Conservation (phyloP, 2,113 vertebrate genomes). For the Saguinus midas region DNA sequence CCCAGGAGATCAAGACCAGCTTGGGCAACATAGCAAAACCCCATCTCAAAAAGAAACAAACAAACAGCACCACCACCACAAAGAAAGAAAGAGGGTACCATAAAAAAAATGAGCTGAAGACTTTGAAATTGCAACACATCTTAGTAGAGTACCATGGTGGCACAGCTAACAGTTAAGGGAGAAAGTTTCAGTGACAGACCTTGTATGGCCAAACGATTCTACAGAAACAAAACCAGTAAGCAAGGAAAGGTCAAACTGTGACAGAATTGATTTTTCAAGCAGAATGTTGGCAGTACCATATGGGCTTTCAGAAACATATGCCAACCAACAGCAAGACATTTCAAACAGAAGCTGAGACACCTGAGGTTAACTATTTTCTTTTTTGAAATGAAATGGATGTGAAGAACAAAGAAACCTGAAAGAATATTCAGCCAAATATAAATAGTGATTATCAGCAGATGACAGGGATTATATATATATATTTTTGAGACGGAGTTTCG, state of each 20-base stretch:
- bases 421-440: background rate
- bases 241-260: background rate
- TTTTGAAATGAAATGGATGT: background rate
- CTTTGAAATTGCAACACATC: background rate
- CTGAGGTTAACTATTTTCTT: background rate
- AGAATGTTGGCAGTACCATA: background rate
- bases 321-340: background rate
- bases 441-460: background rate
- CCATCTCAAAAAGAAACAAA: background rate
- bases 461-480: background rate
- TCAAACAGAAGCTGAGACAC: background rate
- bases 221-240: background rate
- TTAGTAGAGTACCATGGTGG: background rate
- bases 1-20: background rate
- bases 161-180: background rate
- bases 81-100: background rate
- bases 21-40: background rate
- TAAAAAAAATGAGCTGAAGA: background rate
- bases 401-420: background rate
- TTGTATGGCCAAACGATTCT: background rate
- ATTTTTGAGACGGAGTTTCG: background rate
- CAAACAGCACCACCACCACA: rapidly evolving
- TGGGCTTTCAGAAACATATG: background rate
- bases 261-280: background rate
- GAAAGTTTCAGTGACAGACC: background rate